Base-by-base conservation (phyloP, 2,888 invertebrate species). In the Desoria tigrina region DNA sequence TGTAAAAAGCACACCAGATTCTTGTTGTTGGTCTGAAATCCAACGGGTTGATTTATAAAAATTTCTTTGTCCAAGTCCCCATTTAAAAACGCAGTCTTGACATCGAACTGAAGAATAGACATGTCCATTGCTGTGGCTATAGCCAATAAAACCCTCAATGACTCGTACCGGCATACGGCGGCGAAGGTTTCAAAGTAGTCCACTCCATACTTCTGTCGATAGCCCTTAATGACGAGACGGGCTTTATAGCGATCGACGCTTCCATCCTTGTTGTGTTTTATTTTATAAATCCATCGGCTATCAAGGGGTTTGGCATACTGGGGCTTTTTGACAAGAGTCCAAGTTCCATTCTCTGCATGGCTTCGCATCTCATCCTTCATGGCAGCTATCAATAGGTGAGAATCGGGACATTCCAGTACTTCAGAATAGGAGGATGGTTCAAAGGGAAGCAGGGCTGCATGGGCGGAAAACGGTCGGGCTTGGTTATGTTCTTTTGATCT, bases 111-210 rank as follows among this genome's bases (percentile, higher is more conserved):
- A 4, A 1, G n/a, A 18, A 66, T 63, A 2, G 39, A 6, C 27
- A 62, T 21, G 1, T 50, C 16, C 2, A 27, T 24, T 14, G 50
- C 26, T 1, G 66, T 61, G 14, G 69, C 69, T 14, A 71, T 16
- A 2, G 57, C 11, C 0, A 70, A n/a, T 0, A 68, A 1, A 1
- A 61, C 11, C 14, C 70, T 51, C 4, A 68, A n/a, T 1, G 65
- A 45, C 24, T 71, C 65, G 26, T 68, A 71, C 11, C 71, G 16
- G 24, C 53, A 56, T 1, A 69, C 68, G 6, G 55, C 6, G 16
- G 71, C 28, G 45, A 71, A 71, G 6, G 61, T 68, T 37, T 68
- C 65, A 14, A n/a, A 4, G 42, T 57, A 71, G 49, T 68, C 71
- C 1, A 65, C 39, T 37, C 63, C 68, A 16, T 58, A 2, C 1